A percentile compares a stretch with the other conserved stretches of the same genome.
Conservation (phyloP, 2,888 invertebrate species). For the Drepana falcataria region DNA sequence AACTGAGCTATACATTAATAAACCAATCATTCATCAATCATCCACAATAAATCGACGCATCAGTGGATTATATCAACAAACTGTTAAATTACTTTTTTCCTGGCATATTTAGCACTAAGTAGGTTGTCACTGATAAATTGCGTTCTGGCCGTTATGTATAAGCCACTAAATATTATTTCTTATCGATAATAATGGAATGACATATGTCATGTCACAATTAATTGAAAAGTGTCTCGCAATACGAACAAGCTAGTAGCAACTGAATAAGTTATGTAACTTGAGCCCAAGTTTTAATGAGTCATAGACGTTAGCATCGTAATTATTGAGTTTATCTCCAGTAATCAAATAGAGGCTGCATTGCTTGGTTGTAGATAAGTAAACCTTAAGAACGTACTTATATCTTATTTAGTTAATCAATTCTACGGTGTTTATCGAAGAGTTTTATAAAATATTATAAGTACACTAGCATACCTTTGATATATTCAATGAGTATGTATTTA, state of each 20-base stretch:
- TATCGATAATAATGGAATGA: constrained; percentile 14
- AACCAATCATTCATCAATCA: no score
- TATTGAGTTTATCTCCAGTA: constrained; percentile 33
- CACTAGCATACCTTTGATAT: no score
- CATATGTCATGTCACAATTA: constrained; percentile 18
- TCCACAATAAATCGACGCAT: no score
- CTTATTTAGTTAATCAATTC: no score
- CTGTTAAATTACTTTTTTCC: background rate
- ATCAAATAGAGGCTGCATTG: constrained; percentile 16
- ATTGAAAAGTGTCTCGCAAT: constrained; percentile 8
- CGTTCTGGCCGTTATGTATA: constrained; percentile 5
- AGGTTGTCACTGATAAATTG: constrained; percentile 20
- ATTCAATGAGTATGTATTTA: no score
- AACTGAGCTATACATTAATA: no score
- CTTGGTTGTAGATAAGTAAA: background rate
- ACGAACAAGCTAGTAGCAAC: constrained; percentile 1
- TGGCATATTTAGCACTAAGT: constrained; percentile 23
- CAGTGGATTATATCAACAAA: no score
- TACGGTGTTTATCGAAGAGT: no score
- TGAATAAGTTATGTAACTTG: background rate
- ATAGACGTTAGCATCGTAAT: constrained; percentile 1
- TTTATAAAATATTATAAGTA: no score
- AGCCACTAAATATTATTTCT: constrained; percentile 12
- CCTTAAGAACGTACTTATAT: constrained; percentile 25
- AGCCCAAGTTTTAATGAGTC: background rate